Base-by-base conservation (phyloP, 2,113 vertebrate genomes). In the Tachycineta bicolor region DNA sequence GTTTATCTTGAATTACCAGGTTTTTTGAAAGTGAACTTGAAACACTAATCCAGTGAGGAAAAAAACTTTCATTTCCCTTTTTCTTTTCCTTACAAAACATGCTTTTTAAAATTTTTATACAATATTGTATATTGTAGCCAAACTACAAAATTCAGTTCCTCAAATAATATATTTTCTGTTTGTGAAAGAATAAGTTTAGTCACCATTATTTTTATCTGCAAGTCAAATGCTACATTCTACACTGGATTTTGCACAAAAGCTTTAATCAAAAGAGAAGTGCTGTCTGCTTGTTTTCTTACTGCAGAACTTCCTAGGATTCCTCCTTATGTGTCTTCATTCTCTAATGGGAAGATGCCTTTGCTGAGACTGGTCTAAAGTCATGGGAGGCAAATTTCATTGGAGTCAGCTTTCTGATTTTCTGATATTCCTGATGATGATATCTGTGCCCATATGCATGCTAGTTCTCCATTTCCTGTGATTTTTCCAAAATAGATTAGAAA, bases 271-370 rank as follows among this genome's bases (percentile, higher is more conserved):
- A 92, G 41, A 91, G 14, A 55, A 67, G 44, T 2, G 23, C 12
- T 52, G 13, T 55, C 13, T 76, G 46, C 33, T 83, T 81, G 21
- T 85, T 91, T 76, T 80, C 55, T 62, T 79, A 14, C 34, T 79
- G 49, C 69, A 97, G 90, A 89, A 67, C 25, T 94, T 93, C 49
- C 50, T 77, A 34, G 86, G 90, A 67, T 96, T 96, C 43, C 74
- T 96, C 16, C 28, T 59, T 34, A 34, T 50, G 46, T 91, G 74
- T 62, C 58, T 90, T 71, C 87, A 91, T 90, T 96, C 78, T 91
- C 53, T 86, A 14, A 41, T n/a, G 10, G 86, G 77, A 90, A 84
- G 83, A 55, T 10, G 69, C 19, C 67, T 97, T 41, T 93, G 69
- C 19, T 86, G 86, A 91, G 64, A 92, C 47, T 94, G 52, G 53